These are phyloP conservation scores for Pungitius pungitius DNA, from an alignment of 2,113 vertebrate genomes.

Conservation along the genomic window DNA sequence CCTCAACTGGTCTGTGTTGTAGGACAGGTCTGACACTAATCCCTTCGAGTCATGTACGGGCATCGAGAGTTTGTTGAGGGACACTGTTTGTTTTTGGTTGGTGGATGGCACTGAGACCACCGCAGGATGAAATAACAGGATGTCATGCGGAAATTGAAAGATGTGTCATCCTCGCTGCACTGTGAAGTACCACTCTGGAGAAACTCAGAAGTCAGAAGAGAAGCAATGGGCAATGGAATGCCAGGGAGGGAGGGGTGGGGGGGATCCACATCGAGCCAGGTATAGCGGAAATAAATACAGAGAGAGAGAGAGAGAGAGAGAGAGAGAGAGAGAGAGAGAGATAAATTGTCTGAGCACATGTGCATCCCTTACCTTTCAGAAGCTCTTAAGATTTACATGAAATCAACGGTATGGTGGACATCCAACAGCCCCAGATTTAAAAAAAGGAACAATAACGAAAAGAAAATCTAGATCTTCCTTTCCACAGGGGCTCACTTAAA, in stretches of 20 bases:
- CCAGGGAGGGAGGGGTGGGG: background rate
- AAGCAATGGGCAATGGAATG: slow-evolving; percentile 34
- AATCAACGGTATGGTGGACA: slow-evolving; percentile 71
- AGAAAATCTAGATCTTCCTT: slow-evolving; percentile 74
- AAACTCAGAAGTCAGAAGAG: slow-evolving; percentile 45
- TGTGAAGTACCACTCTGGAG: slow-evolving; percentile 26
- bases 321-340: background rate
- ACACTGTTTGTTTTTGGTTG: slow-evolving; percentile 56
- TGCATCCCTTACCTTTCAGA: slow-evolving; percentile 77
- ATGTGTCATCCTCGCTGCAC: slow-evolving; percentile 52
- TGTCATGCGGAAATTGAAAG: slow-evolving; percentile 52
- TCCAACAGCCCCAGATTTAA: slow-evolving; percentile 62
- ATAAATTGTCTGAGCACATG: slow-evolving; percentile 36
- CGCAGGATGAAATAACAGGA: slow-evolving; percentile 60
- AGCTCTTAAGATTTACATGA: slow-evolving; percentile 74
- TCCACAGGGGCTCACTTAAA: slow-evolving; percentile 77
- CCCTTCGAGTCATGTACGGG: slow-evolving; percentile 30
- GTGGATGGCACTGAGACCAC: slow-evolving; percentile 38
- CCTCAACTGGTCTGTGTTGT: slow-evolving; percentile 28
- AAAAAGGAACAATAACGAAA: slow-evolving; percentile 61
- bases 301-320: too few relatives aligned
- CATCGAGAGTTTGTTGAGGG: slow-evolving; percentile 49
- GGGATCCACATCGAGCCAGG: slow-evolving; percentile 30
- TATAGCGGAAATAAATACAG: slow-evolving; percentile 30
- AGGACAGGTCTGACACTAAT: slow-evolving; percentile 25